phyloP scores from a whole-genome alignment of 2,797 vertebrate genomes.

The Okamejei kenojei region DNA sequence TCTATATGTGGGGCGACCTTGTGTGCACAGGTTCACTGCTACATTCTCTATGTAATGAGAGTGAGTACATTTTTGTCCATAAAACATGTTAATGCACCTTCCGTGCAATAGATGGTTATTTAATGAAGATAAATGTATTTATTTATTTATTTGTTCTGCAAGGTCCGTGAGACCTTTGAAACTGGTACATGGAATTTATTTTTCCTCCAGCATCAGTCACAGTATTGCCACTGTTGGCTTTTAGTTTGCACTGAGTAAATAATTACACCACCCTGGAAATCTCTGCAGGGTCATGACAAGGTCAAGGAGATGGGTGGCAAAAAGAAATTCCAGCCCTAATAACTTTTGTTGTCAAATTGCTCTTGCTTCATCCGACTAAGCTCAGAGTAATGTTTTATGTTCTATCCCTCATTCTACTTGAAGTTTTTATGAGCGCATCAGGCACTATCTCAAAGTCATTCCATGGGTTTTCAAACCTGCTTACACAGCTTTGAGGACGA shows the following conservation, averaged over 20 bases:
- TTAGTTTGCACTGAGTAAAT: not conserved
- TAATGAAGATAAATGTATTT: not conserved
- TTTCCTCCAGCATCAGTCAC: not conserved
- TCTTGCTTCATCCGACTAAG: not conserved
- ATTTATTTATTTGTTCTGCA: not conserved
- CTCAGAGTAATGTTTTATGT: not conserved
- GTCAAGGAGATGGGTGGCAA: not conserved
- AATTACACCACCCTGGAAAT: not conserved
- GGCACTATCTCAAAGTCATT: not conserved
- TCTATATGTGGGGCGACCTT: not conserved
- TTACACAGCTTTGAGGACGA: not conserved
- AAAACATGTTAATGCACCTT: not conserved
- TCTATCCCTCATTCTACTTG: not conserved
- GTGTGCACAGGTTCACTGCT: not conserved
- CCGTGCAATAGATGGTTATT: not conserved
- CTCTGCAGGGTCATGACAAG: not conserved
- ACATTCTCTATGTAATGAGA: not conserved
- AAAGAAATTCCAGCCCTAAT: not conserved
- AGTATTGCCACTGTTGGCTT: not conserved
- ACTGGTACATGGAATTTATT: not conserved
- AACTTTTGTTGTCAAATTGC: not conserved
- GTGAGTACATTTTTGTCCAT: not conserved
- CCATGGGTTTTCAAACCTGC: not conserved
- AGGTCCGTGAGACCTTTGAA: not conserved
- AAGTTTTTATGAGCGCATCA: not conserved